Base-by-base conservation (phyloP, 2,888 invertebrate genomes). In the Brenthis hecate region DNA sequence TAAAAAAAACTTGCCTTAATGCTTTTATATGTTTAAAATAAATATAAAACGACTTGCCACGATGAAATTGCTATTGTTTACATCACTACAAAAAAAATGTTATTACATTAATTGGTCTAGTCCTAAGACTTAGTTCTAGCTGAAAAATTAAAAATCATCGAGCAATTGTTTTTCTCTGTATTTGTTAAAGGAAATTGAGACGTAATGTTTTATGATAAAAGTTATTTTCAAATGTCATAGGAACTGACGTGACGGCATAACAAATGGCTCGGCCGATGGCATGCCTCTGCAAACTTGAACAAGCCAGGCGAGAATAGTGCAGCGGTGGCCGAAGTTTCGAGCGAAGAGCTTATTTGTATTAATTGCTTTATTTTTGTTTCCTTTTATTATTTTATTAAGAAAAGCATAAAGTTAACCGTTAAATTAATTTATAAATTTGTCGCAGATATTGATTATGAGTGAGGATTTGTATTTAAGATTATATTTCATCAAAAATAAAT, bases 181-280 rank as follows among this genome's bases (percentile, higher is more conserved):
- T 50, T 60, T 60, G 71, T 69, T 77, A 72, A 70, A 77, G 80
- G 80, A 84, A 83, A 85, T 84, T 84, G 83, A 85, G 80, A 81
- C 80, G 80, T 86, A 83, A 76, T 74, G 72, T 79, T 77, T 75
- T 74, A 78, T 72, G 65, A 75, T 78, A 81, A 74, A 78, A 80
- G 79, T 77, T 83, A 80, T 83, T 85, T 83, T 84, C 51, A 76
- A 73, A 75, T 69, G 74, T 70, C 72, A 73, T 67, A 56, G 63
- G 72, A 72, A 66, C 54, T 66, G 73, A 74, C 72, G 81, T 81
- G 81, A 82, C 79, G 75, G 77, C 70, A 73, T 82, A 82, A 85
- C 82, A 85, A 87, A 87, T 87, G 81, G 81, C 79, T 82, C 74
- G 74, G 73, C 69, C 71, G 65, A 74, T 71, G 80, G 79, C 80